A percentile compares a stretch with the other conserved stretches of the same genome.
These are phyloP conservation scores for Eulimnadia texana DNA, from an alignment of 1,140 invertebrate genomes.

Conservation along the genomic window DNA sequence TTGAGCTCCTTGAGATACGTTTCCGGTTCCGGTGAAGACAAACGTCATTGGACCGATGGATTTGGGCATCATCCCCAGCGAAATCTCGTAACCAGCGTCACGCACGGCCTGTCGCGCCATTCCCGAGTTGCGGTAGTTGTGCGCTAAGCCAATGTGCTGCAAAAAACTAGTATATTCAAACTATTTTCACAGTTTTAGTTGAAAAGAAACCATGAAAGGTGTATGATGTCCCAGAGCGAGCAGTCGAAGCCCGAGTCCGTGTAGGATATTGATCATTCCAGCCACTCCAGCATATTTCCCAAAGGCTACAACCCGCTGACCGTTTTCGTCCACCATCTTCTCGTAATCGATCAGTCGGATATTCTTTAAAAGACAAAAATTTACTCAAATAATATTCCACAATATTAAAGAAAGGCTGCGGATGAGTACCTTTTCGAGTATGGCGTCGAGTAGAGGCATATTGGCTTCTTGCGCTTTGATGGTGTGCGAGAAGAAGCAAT, in stretches of 20 bases:
- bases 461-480: slow-evolving; percentile 98
- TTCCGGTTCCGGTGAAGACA: slow-evolving; percentile 87
- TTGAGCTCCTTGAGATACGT: slow-evolving; percentile 40
- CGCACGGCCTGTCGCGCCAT: slow-evolving; percentile 93
- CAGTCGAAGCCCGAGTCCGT: slow-evolving; percentile 84
- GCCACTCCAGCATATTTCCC: slow-evolving; percentile 97
- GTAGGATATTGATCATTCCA: slow-evolving; percentile 96
- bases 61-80: slow-evolving; percentile 92
- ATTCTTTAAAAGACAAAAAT: slow-evolving; percentile 42
- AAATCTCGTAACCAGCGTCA: slow-evolving; percentile 96
- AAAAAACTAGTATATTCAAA: slow-evolving; percentile 16
- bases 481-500: slow-evolving; percentile 97
- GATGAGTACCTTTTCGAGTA: slow-evolving; percentile 64
- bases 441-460: slow-evolving; percentile 91
- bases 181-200: slow-evolving; percentile 3
- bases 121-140: slow-evolving; percentile 94
- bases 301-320: slow-evolving; percentile 89
- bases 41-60: slow-evolving; percentile 95
- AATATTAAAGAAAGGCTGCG: slow-evolving; percentile 18
- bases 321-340: slow-evolving; percentile 75
- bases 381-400: slow-evolving; percentile 1
- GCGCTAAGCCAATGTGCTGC: slow-evolving; percentile 92
- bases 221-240: slow-evolving; percentile 95
- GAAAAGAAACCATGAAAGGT: slow-evolving; percentile 76
- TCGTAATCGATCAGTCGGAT: slow-evolving; percentile 96